phyloP scores from a whole-genome alignment of 2,113 vertebrate species.

The Lophius piscatorius region DNA sequence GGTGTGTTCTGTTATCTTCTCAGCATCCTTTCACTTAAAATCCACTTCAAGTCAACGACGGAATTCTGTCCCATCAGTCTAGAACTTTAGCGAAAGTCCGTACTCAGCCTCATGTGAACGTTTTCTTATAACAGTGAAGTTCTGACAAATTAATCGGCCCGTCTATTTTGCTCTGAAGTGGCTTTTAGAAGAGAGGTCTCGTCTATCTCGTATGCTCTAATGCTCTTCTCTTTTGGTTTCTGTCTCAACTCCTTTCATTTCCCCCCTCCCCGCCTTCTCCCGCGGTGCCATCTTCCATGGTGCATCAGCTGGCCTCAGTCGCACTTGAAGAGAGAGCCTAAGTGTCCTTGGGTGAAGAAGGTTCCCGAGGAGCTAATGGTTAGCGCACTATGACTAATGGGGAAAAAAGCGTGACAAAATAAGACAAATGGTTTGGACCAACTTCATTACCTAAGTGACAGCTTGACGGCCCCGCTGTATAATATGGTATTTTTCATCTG shows the following conservation, averaged over 20 bases:
- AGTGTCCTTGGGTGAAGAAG: conserved; percentile 83
- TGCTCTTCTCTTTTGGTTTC: conserved; percentile 35
- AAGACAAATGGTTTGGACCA: conserved; percentile 84
- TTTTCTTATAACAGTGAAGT: conserved; percentile 4
- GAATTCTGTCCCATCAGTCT: conserved; percentile 32
- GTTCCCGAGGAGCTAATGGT: conserved; percentile 77
- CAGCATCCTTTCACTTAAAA: conserved; percentile 15
- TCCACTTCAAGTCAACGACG: conserved; percentile 21
- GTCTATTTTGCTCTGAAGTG: conserved; percentile 20
- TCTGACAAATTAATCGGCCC: conserved; percentile 44
- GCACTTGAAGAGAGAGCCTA: conserved; percentile 68
- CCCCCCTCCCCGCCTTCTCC: neutral
- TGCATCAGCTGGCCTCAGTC: conserved; percentile 55
- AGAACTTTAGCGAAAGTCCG: neutral
- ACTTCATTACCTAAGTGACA: conserved; percentile 84
- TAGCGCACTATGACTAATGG: conserved; percentile 80
- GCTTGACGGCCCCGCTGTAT: conserved; percentile 78
- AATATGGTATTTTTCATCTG: conserved; percentile 82
- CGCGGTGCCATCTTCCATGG: conserved; percentile 40
- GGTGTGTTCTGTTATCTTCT: too few relatives aligned
- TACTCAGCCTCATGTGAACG: neutral
- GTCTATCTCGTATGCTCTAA: conserved; percentile 16
- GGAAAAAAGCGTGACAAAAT: conserved; percentile 82
- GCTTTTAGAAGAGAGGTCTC: conserved; percentile 20
- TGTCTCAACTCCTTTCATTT: conserved; percentile 33